Percentiles rank a stretch among this genome's conserved stretches.
Conservation (phyloP, 2,113 vertebrate species). For the Xerus inauris region DNA sequence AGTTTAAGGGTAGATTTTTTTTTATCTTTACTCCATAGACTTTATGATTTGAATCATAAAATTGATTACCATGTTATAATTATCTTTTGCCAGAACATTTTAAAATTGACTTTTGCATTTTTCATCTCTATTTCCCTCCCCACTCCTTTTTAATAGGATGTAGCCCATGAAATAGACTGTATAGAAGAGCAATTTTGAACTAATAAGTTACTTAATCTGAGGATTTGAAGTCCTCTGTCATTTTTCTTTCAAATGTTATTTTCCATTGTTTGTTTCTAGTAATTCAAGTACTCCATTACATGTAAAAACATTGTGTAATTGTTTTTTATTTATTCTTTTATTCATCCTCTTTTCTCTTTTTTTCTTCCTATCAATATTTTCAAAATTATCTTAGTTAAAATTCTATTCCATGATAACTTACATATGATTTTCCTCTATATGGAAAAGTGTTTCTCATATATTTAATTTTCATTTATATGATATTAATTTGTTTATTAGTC, state of each 20-base stretch:
- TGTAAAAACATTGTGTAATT: neutral
- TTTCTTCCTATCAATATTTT: neutral
- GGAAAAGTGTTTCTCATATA: neutral
- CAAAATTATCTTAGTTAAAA: conserved; percentile 11
- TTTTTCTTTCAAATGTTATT: neutral
- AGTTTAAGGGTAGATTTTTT: neutral
- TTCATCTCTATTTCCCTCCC: neutral
- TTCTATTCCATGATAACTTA: neutral
- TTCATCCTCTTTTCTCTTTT: neutral
- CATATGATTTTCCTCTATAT: neutral
- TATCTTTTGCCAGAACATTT: too few species aligned
- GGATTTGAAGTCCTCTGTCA: neutral
- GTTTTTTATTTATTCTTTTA: neutral
- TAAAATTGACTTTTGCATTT: too few species aligned
- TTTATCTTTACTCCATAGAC: neutral
- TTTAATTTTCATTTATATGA: neutral
- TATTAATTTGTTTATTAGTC: neutral
- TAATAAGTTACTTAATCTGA: neutral
- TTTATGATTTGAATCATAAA: neutral
- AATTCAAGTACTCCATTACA: neutral
- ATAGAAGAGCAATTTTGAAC: neutral
- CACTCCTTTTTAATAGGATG: neutral
- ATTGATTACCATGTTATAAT: neutral
- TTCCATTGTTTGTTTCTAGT: neutral
- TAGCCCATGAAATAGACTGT: neutral